Evolutionary conservation across 1,140 invertebrate species (phyloP).

Genomic region (Pseudomyrmex gracilis): DNA sequence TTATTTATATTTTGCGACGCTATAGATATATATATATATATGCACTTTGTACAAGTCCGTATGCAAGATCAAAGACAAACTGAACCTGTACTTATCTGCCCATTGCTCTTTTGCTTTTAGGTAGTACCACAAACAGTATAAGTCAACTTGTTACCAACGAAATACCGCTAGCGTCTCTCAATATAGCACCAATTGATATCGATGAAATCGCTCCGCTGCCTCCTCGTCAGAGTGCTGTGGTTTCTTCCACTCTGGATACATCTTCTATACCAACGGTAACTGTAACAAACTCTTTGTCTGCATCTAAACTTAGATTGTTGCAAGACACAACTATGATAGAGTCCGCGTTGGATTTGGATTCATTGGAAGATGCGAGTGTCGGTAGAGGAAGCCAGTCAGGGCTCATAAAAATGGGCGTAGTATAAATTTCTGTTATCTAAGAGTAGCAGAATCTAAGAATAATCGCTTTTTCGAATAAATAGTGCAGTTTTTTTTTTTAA

Average conservation of each 20-base stretch:
- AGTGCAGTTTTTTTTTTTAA: slow-evolving; percentile 45
- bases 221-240: slow-evolving; percentile 76
- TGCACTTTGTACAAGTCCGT: slow-evolving; percentile 48
- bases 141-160: slow-evolving; percentile 88
- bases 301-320: slow-evolving; percentile 89
- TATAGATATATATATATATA: background rate
- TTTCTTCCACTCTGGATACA: slow-evolving; percentile 80
- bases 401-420: slow-evolving; percentile 84
- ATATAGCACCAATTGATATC: slow-evolving; percentile 83
- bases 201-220: slow-evolving; percentile 83
- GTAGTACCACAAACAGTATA: slow-evolving; percentile 88
- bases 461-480: slow-evolving; percentile 24
- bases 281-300: slow-evolving; percentile 84
- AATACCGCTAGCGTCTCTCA: slow-evolving; percentile 87
- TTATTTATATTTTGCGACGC: slow-evolving; percentile 58
- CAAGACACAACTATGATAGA: slow-evolving; percentile 95
- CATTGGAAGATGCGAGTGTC: slow-evolving; percentile 89
- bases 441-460: slow-evolving; percentile 44
- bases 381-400: slow-evolving; percentile 86
- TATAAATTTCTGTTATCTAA: slow-evolving; percentile 68
- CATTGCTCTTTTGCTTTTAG: slow-evolving; percentile 80
- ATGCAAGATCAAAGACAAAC: background rate
- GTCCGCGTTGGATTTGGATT: slow-evolving; percentile 93
- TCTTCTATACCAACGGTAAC: slow-evolving; percentile 76
- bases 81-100: slow-evolving; percentile 32